Evolutionary conservation across 2,888 invertebrate genomes (phyloP), one percentile per base, ranked within the genome.

Genomic region (Leptopilina myrica): DNA sequence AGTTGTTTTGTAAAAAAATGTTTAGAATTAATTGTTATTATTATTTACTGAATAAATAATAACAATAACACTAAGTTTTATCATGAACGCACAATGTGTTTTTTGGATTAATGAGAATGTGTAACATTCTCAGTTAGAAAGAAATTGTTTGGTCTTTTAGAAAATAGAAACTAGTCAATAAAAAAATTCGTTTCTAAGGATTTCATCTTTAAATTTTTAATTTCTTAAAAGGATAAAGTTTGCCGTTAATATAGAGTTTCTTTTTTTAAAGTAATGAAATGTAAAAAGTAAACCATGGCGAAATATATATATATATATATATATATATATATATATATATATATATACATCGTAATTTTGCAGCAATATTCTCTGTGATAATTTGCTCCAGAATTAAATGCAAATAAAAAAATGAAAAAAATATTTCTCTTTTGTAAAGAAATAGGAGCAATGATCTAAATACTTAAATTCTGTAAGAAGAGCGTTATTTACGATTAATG

Each of bases 311-410:
- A 20, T 20, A 20, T 20, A 20, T 20, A 20, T 20, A 20, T 20
- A 20, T 20, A 20, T 20, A 20, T 20, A 20, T 20, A 20, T 20
- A 20, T 20, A 20, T 20, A 20, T 20, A 20, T 20, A 43, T 7
- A 20, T 20, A 43, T 43, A 66, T 15, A 43, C 56, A 4, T 56
- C n/a, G 73, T 73, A 73, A 53, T 73, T 43, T 56, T 73, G 33
- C 73, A 73, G 73, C n/a, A 73, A 73, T 73, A 26, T 56, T 33
- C 33, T 73, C 73, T 73, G 73, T 73, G 73, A 73, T 73, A 73
- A 56, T 56, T 40, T 56, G 53, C 33, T n/a, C n/a, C 56, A 73
- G 4, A n/a, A 59, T 62, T 9, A 62, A 62, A 56, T 73, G 20
- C 7, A 20, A 20, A 15, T 9, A 5, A 20, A 12, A 49, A 46